A percentile compares a stretch with the other conserved stretches of the same genome.
Conservation (phyloP, 2,797 vertebrate genomes). For the Periophthalmus magnuspinnatus region DNA sequence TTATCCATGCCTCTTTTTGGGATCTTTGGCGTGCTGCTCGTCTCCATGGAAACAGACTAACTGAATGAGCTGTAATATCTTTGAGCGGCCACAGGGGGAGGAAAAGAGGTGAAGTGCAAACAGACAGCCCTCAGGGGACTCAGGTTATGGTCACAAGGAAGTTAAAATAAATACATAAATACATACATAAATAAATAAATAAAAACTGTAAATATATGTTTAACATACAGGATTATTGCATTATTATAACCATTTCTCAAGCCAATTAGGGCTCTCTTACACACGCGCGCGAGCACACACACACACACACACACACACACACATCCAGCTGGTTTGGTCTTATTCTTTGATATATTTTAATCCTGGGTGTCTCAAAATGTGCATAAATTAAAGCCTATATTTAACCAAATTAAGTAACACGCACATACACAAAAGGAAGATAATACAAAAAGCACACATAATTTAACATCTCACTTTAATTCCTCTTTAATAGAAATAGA, state of each 20-base stretch:
- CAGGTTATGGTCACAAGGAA: not conserved
- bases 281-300: no score
- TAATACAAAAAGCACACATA: not conserved
- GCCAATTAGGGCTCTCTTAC: no score
- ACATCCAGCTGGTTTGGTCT: no score
- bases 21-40: slow-evolving; percentile 16
- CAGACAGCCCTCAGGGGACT: not conserved
- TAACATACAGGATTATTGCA: no score
- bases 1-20: not conserved
- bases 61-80: slow-evolving; percentile 14
- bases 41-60: slow-evolving; percentile 55
- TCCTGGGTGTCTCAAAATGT: no score
- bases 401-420: not conserved
- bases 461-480: not conserved
- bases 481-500: not conserved
- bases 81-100: not conserved
- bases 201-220: not conserved
- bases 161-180: no score
- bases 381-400: not conserved
- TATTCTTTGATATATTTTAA: no score
- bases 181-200: no score
- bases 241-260: no score
- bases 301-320: no score
- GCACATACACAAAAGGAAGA: not conserved
- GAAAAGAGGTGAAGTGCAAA: not conserved